A percentile compares a stretch with the other conserved stretches of the same genome.
These are phyloP conservation scores for Gibbula magus DNA, from an alignment of 2,888 invertebrate genomes.

Conservation along the genomic window DNA sequence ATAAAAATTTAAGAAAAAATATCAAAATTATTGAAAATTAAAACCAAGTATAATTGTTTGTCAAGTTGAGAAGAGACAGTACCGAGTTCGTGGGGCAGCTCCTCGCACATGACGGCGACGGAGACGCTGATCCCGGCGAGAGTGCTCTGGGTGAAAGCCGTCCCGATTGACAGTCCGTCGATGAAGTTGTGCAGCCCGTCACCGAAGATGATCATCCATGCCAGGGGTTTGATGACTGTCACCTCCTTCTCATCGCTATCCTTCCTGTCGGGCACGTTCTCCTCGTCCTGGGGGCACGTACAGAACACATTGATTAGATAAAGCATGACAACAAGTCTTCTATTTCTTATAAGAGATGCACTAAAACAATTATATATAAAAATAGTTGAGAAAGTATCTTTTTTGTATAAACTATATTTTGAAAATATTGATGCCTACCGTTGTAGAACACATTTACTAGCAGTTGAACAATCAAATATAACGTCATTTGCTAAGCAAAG, in stretches of 20 bases:
- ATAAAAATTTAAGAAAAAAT: no score
- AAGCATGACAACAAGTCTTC: no score
- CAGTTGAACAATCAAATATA: no score
- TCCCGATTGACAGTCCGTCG: constrained; percentile 80
- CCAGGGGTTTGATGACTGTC: constrained; percentile 75
- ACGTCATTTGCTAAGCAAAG: no score
- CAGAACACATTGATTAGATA: background rate
- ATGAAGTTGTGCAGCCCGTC: constrained; percentile 82
- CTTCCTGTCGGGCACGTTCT: background rate
- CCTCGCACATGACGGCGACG: constrained; percentile 80
- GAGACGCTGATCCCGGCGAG: constrained; percentile 79
- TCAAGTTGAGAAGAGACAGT: constrained; percentile 29
- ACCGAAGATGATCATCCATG: constrained; percentile 82
- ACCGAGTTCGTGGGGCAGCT: constrained; percentile 82
- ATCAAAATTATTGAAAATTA: no score
- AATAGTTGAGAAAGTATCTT: no score
- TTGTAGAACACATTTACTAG: no score
- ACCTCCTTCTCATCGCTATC: background rate
- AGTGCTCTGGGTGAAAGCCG: constrained; percentile 79
- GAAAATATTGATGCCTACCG: no score
- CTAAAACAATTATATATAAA: background rate
- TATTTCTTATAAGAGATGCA: no score
- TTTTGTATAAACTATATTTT: no score
- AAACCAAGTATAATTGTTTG: no score
- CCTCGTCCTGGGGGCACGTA: no score